Percentiles rank a stretch among this genome's conserved stretches.
Evolutionary conservation across 2,797 vertebrate species (phyloP).

Genomic region (Sebastes elongatus): DNA sequence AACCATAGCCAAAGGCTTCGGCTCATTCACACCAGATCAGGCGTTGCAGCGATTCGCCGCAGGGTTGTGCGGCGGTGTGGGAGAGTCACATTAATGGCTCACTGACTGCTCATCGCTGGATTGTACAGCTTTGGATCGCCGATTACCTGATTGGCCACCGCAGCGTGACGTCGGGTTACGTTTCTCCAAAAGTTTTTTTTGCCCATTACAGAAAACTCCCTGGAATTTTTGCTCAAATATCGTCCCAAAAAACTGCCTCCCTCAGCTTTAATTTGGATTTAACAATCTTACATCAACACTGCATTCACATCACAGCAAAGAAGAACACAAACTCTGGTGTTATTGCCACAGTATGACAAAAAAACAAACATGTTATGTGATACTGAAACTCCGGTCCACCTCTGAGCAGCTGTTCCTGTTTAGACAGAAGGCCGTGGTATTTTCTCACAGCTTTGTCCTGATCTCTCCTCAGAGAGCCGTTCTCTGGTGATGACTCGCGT

Average conservation of each 20-base stretch:
- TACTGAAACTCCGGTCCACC: slow-evolving; percentile 76
- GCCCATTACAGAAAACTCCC: background rate
- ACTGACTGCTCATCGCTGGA: too few species aligned
- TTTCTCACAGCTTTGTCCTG: slow-evolving; percentile 96
- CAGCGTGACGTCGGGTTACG: accelerated
- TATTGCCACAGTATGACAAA: background rate
- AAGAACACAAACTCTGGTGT: background rate
- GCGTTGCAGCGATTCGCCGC: too few species aligned
- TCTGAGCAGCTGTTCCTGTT: slow-evolving; percentile 96
- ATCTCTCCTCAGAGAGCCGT: slow-evolving; percentile 91
- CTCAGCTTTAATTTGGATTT: background rate
- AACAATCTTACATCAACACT: background rate
- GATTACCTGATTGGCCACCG: too few species aligned
- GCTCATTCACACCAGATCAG: too few species aligned
- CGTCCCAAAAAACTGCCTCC: background rate
- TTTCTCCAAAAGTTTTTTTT: background rate
- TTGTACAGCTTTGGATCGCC: too few species aligned
- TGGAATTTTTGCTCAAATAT: background rate
- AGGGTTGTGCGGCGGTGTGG: too few species aligned
- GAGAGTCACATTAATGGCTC: too few species aligned
- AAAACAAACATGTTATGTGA: background rate
- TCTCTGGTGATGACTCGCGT: slow-evolving; percentile 94
- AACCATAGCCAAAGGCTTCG: too few species aligned
- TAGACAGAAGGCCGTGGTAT: slow-evolving; percentile 92
- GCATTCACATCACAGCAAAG: background rate